These are phyloP conservation scores for Luperina testacea DNA, from an alignment of 2,888 invertebrate species.

Conservation along the genomic window DNA sequence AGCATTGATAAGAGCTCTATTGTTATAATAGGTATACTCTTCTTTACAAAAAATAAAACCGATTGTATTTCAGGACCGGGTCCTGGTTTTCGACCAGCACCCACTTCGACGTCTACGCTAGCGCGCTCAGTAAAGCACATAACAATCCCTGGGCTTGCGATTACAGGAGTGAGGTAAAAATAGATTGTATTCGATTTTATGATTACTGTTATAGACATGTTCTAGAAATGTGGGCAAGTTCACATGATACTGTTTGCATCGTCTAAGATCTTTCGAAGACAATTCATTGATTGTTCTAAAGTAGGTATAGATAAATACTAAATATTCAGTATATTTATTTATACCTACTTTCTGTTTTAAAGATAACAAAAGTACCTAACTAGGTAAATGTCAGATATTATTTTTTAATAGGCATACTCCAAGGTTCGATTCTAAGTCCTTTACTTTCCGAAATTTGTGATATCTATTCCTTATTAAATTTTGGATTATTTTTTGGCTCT, in stretches of 20 bases:
- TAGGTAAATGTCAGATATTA: neutral
- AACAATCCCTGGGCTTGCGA: constrained; percentile 59
- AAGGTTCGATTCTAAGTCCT: neutral
- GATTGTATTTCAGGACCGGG: constrained; percentile 42
- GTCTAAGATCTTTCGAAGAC: neutral
- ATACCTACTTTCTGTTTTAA: neutral
- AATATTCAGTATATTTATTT: no score
- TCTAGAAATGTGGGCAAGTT: neutral
- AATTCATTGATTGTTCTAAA: neutral
- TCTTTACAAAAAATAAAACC: neutral
- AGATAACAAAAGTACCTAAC: neutral
- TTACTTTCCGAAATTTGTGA: neutral
- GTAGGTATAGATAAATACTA: neutral
- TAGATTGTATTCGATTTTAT: neutral
- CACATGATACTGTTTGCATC: neutral
- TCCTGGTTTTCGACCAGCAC: constrained; percentile 36
- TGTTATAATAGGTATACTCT: neutral
- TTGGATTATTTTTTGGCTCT: neutral
- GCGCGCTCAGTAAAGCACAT: constrained; percentile 53
- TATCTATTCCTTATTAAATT: neutral
- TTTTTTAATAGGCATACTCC: neutral
- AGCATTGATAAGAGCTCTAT: neutral
- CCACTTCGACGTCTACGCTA: constrained; percentile 53
- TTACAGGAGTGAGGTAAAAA: constrained; percentile 57
- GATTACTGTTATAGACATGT: neutral